phyloP scores from a whole-genome alignment of 2,113 vertebrate genomes.

The Corydoras sp. region DNA sequence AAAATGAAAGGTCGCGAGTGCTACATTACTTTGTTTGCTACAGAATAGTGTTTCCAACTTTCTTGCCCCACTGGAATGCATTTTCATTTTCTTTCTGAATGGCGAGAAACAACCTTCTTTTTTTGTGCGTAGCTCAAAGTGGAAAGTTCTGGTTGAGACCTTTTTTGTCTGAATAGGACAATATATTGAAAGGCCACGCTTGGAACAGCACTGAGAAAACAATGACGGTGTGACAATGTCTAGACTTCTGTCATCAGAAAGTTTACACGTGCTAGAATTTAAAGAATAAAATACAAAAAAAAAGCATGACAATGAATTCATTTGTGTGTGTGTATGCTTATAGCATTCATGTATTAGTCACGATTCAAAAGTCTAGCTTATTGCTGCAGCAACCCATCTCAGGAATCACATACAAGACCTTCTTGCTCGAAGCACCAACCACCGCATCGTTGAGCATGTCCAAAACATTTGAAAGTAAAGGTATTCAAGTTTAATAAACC shows the following conservation, averaged over 20 bases:
- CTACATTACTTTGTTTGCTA: slow-evolving; percentile 4
- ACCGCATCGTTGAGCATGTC: too few species aligned
- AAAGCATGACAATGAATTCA: too few species aligned
- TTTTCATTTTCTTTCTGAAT: neutral
- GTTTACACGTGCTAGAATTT: too few species aligned
- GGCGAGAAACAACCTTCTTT: neutral
- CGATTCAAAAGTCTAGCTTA: too few species aligned
- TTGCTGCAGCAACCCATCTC: too few species aligned
- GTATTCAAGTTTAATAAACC: too few species aligned
- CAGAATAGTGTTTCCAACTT: neutral
- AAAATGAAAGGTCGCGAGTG: slow-evolving; percentile 1
- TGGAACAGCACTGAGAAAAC: slow-evolving; percentile 54
- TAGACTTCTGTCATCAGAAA: slow-evolving; percentile 30
- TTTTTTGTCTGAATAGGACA: slow-evolving; percentile 52
- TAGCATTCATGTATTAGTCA: too few species aligned
- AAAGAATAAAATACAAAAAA: too few species aligned
- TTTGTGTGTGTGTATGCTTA: too few species aligned
- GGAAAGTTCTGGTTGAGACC: slow-evolving; percentile 60
- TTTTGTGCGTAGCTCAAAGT: neutral
- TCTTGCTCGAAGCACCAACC: too few species aligned
- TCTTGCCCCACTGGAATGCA: neutral
- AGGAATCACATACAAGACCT: too few species aligned
- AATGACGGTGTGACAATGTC: slow-evolving; percentile 22
- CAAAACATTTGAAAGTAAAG: too few species aligned
- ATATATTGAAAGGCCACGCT: slow-evolving; percentile 59